Percentiles rank a stretch among this genome's conserved stretches.
Evolutionary conservation across 2,888 invertebrate species (phyloP).

Genomic region (Chesias legatella): DNA sequence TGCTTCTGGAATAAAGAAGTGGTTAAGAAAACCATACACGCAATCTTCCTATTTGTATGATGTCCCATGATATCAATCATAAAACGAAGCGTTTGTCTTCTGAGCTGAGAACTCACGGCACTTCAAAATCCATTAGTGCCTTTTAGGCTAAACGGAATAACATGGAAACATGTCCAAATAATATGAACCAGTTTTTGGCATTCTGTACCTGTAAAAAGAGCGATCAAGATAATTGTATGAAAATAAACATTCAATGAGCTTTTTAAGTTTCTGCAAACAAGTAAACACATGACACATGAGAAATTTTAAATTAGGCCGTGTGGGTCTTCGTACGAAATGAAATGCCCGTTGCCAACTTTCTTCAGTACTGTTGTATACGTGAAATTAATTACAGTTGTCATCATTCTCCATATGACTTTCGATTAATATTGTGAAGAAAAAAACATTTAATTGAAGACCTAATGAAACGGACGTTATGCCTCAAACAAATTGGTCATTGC

Average conservation of each 20-base stretch:
- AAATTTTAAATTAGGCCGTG: conserved; percentile 4
- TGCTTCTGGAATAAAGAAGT: background rate
- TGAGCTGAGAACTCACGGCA: too few relatives aligned
- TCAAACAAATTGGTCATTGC: conserved; percentile 52
- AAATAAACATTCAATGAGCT: background rate
- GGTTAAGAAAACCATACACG: too few relatives aligned
- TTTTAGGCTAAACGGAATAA: too few relatives aligned
- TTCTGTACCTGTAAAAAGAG: too few relatives aligned
- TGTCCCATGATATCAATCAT: too few relatives aligned
- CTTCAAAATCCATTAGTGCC: too few relatives aligned
- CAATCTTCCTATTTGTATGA: too few relatives aligned
- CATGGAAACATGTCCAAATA: too few relatives aligned
- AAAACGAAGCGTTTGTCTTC: too few relatives aligned
- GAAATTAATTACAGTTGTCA: conserved; percentile 26
- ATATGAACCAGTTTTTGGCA: too few relatives aligned
- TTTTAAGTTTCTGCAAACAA: conserved; percentile 5
- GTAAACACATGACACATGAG: conserved; percentile 4
- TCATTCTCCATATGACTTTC: conserved; percentile 22
- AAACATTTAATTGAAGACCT: conserved; percentile 29
- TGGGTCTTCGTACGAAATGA: conserved; percentile 10
- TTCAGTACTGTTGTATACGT: conserved; percentile 23
- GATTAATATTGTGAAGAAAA: conserved; percentile 22
- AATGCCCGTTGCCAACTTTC: conserved; percentile 19
- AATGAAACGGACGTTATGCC: conserved; percentile 40
- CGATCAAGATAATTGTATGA: too few relatives aligned